Evolutionary conservation across 2,888 invertebrate species (phyloP), one percentile per base, ranked within the genome.

Genomic region (Drosophila hamatofila): DNA sequence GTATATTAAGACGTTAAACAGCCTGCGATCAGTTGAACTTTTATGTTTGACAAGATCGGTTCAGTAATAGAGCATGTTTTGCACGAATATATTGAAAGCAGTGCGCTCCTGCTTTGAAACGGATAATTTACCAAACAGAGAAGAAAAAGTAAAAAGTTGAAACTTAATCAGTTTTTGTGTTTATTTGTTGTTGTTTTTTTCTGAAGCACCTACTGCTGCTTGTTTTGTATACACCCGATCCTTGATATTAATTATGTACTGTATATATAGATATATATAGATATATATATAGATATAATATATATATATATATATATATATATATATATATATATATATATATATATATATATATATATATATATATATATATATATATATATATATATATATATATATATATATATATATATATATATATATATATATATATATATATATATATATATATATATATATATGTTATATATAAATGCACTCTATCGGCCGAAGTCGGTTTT

Each of bases 241-340:
- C 27, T n/a, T 8, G 48, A n/a, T 18, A 1, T 8, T 3, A 6
- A 44, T 44, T 23, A 44, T 23, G 23, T 44, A 14, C 44, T 9
- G 16, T 37, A 16, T 58, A 42, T 55, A 52, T 75, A 57, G 57
- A 21, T 3, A 33, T 18, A 5, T 33, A 4, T 46, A 27, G 14
- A 1, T 27, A 27, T 30, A 30, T 9, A 30, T 30, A 7, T 27
- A 6, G 42, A 33, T 51, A 14, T n/a, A n/a, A 37, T 37, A 16
- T 58, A 42, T 55, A 52, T 75, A 57, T 60, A 21, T 3, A 33
- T 18, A 5, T 33, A 4, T 46, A 27, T 51, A 12, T 8, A 21
- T 27, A 27, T 30, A 30, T 9, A 30, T 30, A 7, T 55, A 37
- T 37, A 16, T 58, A 42, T 55, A 52, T 75, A 57, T 60, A 21